Base-by-base conservation (phyloP, 2,888 invertebrate species). In the Nemotelus nigrinus region DNA sequence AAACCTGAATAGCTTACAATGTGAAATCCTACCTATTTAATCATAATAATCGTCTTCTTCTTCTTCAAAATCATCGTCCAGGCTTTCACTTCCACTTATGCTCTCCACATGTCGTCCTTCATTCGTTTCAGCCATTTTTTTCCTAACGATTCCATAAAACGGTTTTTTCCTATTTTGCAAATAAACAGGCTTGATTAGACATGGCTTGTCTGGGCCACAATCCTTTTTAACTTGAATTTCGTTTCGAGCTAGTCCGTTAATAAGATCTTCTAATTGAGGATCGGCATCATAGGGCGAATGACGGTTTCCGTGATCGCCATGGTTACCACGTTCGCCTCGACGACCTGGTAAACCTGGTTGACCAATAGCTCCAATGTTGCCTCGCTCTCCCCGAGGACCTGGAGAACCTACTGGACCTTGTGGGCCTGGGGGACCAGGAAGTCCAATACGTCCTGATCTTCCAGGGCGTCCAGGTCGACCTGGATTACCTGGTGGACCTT, bases 371-470 rank as follows among this genome's bases (percentile, higher is more conserved):
- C 74, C 74, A 10, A 50, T 10, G 10, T 8, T 94, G 8, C 94
- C 94, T 3, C 93, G 91, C 1, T 92, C 92, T 5, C 94, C 94
- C 0, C 92, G 91, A 0, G 91, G 91, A 3, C 94, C 94, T 77
- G 92, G 89, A 0, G 89, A 89, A 44, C 94, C 94, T 0, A 90
- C 87, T 48, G 91, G 90, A 1, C 94, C 94, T 0, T 88, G 83
- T 0, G 89, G 88, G 0, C 91, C 91, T 80, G 87, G 88, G 7
- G 85, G 86, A 0, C 91, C 91, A 48, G 88, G 87, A 82, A 82
- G 88, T 6, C 89, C 89, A 5, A 88, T 83, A 65, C 89, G 88
- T 43, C 89, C 89, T 82, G 93, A 91, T 2, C 90, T 84, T 0
- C 96, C 96, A 57, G 91, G 88, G 2, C 63, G 60, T 2, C 74